Evolutionary conservation across 2,888 invertebrate genomes (phyloP), one percentile per base, ranked within the genome.

Genomic region (Acholoe squamosa): DNA sequence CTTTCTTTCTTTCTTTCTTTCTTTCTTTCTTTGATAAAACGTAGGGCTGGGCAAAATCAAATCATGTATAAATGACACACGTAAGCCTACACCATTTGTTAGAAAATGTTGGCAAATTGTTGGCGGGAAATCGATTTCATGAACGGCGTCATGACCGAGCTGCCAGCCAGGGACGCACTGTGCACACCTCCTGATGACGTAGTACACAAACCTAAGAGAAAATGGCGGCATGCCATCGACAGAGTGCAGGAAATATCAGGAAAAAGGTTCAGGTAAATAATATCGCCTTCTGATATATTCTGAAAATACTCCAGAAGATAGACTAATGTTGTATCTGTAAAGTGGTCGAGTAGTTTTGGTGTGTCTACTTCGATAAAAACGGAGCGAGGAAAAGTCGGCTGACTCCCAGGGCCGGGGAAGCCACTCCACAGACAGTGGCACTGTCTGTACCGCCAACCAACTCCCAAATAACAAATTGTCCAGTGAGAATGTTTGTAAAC

Each of bases 221-320:
- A 51, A 92, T 92, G 92, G 91, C 91, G 54, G 86, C 93, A 34
- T 90, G 91, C 61, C 94, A 94, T 91, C 92, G 94, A 92, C 93
- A 93, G 91, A 92, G 93, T 19, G 92, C 93, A n/a, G 94, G 93
- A 77, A 93, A 93, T 90, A 93, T 94, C 89, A 94, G 94, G 89
- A 94, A 94, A 92, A 95, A 95, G 93, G 94, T 94, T 28, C 94
- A 94, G 94, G 95, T 94, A 71, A 67, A 54, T 43, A 14, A 22
- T 0, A 12, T 10, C 28, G 19, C n/a, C 14, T 56, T 0, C 19
- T 22, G 22, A 22, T 1, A 86, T 86, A 28, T 54, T 0, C 7
- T 54, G 22, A 10, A 3, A 0, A 16, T 33, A 43, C 3, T 10
- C 43, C 1, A 19, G 34, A 14, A 25, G 14, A 3, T 34, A 34